These are phyloP conservation scores for Poeciliopsis gracilis DNA, from an alignment of 2,797 vertebrate genomes.

Conservation along the genomic window DNA sequence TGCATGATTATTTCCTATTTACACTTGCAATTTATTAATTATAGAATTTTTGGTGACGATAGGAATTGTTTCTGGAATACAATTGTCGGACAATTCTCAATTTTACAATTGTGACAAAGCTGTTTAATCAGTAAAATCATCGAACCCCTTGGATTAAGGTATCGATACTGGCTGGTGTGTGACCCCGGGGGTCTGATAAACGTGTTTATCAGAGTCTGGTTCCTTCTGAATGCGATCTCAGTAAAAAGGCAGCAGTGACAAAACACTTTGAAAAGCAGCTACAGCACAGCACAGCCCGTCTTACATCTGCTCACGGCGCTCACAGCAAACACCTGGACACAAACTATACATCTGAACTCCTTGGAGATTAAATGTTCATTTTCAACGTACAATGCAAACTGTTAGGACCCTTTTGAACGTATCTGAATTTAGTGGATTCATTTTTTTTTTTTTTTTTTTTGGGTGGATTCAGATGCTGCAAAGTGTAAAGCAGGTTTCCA, in stretches of 20 bases:
- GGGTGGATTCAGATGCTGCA: constrained; percentile 30
- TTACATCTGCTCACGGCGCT: constrained; percentile 25
- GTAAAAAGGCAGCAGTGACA: constrained; percentile 29
- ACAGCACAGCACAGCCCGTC: constrained; percentile 28
- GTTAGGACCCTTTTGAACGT: not conserved
- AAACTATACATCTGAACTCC: constrained; percentile 18
- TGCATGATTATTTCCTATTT: constrained; percentile 13
- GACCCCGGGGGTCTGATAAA: not conserved
- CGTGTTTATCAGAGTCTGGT: constrained; percentile 8
- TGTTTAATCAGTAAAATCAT: constrained; percentile 37
- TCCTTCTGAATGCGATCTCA: constrained; percentile 7
- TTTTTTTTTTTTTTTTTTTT: constrained; percentile 7
- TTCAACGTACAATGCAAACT: not conserved
- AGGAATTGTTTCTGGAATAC: constrained; percentile 49
- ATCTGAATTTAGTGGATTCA: not conserved
- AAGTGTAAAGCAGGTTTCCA: constrained; percentile 28
- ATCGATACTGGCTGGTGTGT: constrained; percentile 29
- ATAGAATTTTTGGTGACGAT: constrained; percentile 7
- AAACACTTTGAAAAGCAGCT: constrained; percentile 40
- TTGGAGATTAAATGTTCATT: constrained; percentile 10
- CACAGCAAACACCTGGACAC: constrained; percentile 38
- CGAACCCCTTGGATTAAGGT: constrained; percentile 33
- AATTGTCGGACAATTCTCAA: constrained; percentile 23
- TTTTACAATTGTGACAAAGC: constrained; percentile 36
- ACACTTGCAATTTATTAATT: constrained; percentile 25